Evolutionary conservation across 2,888 invertebrate genomes (phyloP).

Genomic region (Drosophila mercatorum): DNA sequence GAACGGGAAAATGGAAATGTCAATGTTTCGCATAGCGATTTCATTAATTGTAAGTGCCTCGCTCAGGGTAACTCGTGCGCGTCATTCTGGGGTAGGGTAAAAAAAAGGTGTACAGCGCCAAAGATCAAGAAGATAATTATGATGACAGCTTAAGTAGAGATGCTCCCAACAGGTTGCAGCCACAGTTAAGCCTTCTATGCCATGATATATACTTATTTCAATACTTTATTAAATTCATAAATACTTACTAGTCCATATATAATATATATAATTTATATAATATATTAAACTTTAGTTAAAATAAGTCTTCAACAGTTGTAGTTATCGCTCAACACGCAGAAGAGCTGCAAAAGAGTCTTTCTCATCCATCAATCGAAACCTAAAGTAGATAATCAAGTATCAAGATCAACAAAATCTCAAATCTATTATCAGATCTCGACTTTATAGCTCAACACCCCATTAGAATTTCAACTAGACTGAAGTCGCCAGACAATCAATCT

Average conservation of each 20-base stretch:
- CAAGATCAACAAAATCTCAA: background rate
- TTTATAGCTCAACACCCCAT: background rate
- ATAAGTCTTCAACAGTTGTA: background rate
- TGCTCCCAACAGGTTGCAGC: slow-evolving; percentile 18
- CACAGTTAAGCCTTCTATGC: background rate
- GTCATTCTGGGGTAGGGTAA: slow-evolving; percentile 28
- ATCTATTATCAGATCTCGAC: background rate
- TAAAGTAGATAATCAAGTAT: background rate
- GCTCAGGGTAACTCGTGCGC: slow-evolving; percentile 42
- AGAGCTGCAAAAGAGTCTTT: background rate
- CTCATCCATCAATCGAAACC: background rate
- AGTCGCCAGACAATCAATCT: slow-evolving; percentile 7
- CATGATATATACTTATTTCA: background rate
- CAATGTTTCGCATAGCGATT: slow-evolving; percentile 78
- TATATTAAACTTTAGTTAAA: too few species aligned
- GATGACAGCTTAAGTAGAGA: slow-evolving; percentile 65
- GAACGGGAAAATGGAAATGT: slow-evolving; percentile 71
- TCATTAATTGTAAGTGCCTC: slow-evolving; percentile 68
- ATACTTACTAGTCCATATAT: background rate
- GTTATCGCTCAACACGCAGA: background rate
- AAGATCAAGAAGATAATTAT: slow-evolving; percentile 44
- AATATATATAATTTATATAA: too few species aligned
- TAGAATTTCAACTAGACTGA: background rate
- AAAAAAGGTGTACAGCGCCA: slow-evolving; percentile 23
- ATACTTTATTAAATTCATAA: background rate